A percentile compares a stretch with the other conserved stretches of the same genome.
phyloP scores from a whole-genome alignment of 2,797 vertebrate genomes.

The Microhierax caerulescens region DNA sequence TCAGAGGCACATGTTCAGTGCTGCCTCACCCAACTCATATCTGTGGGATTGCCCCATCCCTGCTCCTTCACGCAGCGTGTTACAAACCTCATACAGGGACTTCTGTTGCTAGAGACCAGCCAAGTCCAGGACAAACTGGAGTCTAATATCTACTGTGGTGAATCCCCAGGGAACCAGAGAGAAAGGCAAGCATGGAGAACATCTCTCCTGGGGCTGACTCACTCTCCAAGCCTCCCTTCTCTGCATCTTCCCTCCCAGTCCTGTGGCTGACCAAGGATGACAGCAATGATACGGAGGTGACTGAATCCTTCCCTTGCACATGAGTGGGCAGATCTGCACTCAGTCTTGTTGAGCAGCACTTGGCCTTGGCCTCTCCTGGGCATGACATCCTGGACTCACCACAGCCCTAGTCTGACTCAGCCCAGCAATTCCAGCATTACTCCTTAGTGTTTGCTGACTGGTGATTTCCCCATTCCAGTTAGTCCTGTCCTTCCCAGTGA shows the following conservation, averaged over 20 bases:
- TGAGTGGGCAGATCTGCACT: background rate
- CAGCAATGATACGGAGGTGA: background rate
- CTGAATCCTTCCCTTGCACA: background rate
- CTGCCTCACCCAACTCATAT: background rate
- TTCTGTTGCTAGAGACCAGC: background rate
- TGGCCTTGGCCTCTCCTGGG: background rate
- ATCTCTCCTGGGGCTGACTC: background rate
- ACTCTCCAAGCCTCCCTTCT: background rate
- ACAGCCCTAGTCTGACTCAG: conserved; percentile 26
- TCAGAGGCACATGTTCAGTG: background rate
- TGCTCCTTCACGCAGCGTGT: background rate
- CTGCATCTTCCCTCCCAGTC: background rate
- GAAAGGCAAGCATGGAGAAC: background rate
- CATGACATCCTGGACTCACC: background rate
- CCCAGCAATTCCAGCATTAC: background rate
- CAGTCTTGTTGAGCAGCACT: background rate
- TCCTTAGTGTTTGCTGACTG: conserved; percentile 9
- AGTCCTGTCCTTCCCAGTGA: background rate
- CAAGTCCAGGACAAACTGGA: background rate
- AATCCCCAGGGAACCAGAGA: background rate
- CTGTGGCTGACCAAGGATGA: background rate
- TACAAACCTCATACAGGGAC: background rate
- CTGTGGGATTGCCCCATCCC: background rate
- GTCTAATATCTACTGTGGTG: background rate
- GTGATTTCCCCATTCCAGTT: conserved; percentile 10